Evolutionary conservation across 2,113 vertebrate species (phyloP).

Genomic region (Nannospalax galili): DNA sequence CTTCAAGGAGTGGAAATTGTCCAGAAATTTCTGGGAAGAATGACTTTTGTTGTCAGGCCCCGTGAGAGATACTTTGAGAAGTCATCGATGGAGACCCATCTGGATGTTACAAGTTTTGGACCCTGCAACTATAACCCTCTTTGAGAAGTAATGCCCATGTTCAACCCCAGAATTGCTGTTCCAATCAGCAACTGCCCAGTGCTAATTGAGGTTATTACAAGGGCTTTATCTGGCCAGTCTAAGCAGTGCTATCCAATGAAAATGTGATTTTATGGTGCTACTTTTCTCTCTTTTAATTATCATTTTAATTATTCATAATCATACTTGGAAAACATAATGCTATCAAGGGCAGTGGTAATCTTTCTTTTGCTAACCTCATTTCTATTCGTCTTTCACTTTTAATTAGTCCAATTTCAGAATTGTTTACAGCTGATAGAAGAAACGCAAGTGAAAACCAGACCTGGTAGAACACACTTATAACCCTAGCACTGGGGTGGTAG

Average conservation of each 20-base stretch:
- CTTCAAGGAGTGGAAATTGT: not conserved
- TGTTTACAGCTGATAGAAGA: not conserved
- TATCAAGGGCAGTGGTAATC: not conserved
- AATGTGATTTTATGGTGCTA: not conserved
- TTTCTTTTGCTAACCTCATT: constrained; percentile 34
- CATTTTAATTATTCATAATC: constrained; percentile 56
- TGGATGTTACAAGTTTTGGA: not conserved
- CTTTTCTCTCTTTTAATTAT: not conserved
- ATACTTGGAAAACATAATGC: not conserved
- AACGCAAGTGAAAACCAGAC: not conserved
- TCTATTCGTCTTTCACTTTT: constrained; percentile 49
- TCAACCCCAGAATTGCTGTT: not conserved
- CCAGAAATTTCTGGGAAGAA: not conserved
- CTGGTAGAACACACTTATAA: not conserved
- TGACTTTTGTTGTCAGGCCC: not conserved
- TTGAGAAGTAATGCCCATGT: not conserved
- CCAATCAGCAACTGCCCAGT: not conserved
- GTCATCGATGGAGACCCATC: not conserved
- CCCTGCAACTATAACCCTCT: not conserved
- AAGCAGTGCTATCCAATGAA: not conserved
- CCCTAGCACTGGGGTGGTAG: not conserved
- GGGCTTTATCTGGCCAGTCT: not conserved
- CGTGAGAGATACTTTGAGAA: not conserved
- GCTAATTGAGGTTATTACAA: not conserved
- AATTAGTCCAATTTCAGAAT: constrained; percentile 50